Evolutionary conservation across 2,113 vertebrate species (phyloP).

Genomic region (Prionailurus viverrinus): DNA sequence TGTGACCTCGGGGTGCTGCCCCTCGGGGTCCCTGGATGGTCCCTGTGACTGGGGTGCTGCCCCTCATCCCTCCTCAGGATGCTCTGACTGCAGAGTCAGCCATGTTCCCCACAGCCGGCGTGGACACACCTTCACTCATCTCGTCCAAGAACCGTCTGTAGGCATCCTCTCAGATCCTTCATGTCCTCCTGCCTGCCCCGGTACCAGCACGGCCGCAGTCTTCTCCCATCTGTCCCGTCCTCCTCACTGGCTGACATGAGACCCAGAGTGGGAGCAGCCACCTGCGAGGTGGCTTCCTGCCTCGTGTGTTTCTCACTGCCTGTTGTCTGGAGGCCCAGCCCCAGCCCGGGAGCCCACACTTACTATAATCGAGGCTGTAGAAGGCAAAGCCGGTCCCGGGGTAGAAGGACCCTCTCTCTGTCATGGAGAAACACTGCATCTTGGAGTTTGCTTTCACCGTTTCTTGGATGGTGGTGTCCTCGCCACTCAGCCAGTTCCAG

Average conservation of each 20-base stretch:
- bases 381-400: conserved; percentile 93
- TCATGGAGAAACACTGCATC: conserved; percentile 95
- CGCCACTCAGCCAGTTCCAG: conserved; percentile 96
- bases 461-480: conserved; percentile 94
- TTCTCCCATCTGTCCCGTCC: accelerated
- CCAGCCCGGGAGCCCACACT: not conserved
- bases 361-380: conserved; percentile 93
- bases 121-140: not conserved
- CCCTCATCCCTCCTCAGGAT: too few species aligned
- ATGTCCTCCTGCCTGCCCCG: not conserved
- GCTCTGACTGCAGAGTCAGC: accelerated
- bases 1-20: too few species aligned
- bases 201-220: accelerated
- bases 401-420: conserved; percentile 93
- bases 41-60: too few species aligned
- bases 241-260: not conserved
- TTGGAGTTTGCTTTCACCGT: conserved; percentile 91
- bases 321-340: not conserved
- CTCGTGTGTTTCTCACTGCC: accelerated
- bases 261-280: not conserved
- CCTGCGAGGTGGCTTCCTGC: not conserved
- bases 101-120: accelerated
- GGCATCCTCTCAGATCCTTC: not conserved
- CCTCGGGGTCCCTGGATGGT: too few species aligned
- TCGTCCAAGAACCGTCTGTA: not conserved